These are phyloP conservation scores for Dicycla oo DNA, from an alignment of 2,888 invertebrate species.

Conservation along the genomic window DNA sequence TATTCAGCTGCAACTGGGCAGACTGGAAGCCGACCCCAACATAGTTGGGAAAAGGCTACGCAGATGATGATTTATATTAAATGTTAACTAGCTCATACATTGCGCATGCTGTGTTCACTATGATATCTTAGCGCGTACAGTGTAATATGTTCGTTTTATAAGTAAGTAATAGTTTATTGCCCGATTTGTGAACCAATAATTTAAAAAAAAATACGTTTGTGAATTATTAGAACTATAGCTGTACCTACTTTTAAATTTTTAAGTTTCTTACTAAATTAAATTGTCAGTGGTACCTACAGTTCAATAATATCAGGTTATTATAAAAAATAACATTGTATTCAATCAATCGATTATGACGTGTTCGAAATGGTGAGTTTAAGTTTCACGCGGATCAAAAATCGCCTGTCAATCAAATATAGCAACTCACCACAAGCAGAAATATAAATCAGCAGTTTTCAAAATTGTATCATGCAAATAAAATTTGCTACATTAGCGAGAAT, in stretches of 20 bases:
- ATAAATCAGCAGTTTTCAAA: neutral
- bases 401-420: constrained; percentile 8
- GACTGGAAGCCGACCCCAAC: no score
- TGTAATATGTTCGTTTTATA: no score
- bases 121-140: no score
- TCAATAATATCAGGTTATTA: neutral
- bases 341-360: neutral
- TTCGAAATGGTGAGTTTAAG: neutral
- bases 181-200: no score
- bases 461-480: neutral
- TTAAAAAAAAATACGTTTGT: neutral
- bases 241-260: neutral
- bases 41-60: no score
- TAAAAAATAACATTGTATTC: neutral
- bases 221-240: neutral
- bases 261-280: neutral
- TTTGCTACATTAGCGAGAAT: neutral
- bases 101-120: no score
- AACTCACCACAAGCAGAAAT: neutral
- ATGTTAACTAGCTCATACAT: no score
- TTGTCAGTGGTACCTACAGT: neutral
- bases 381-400: neutral
- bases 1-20: no score
- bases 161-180: no score
- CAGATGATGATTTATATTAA: no score